Percentiles rank a stretch among this genome's conserved stretches.
Evolutionary conservation across 1,140 invertebrate genomes (phyloP).

Genomic region (Bradynema listronoti): DNA sequence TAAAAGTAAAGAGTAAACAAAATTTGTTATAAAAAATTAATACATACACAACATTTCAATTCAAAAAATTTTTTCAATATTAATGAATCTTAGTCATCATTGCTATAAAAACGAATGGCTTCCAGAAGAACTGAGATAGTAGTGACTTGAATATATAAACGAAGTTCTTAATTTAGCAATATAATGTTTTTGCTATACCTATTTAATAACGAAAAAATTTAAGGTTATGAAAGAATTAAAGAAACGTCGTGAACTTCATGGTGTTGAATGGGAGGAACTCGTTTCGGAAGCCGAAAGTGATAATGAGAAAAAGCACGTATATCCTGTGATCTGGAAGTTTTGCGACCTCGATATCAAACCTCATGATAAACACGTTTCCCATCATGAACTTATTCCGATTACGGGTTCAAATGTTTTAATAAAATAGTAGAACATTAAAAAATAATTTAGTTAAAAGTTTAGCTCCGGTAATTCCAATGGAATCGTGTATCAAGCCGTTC

Average conservation of each 20-base stretch:
- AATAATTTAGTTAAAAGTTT: slow-evolving; percentile 7
- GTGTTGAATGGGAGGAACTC: slow-evolving; percentile 72
- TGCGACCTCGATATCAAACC: slow-evolving; percentile 73
- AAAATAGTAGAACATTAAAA: no score
- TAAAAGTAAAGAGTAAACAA: no score
- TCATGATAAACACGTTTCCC: slow-evolving; percentile 70
- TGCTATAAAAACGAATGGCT: no score
- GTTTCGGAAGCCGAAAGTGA: slow-evolving; percentile 66
- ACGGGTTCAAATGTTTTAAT: slow-evolving; percentile 68
- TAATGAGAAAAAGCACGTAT: slow-evolving; percentile 67
- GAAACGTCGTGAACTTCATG: slow-evolving; percentile 75
- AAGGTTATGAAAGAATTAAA: slow-evolving; percentile 71
- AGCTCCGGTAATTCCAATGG: slow-evolving; percentile 79
- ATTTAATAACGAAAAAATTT: no score
- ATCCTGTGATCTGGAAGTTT: slow-evolving; percentile 89
- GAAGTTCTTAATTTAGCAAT: no score
- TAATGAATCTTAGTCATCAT: no score
- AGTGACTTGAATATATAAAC: no score
- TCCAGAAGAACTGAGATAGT: no score
- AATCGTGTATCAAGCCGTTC: slow-evolving; percentile 91
- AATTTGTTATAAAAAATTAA: no score
- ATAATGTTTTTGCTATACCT: no score
- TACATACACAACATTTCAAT: no score
- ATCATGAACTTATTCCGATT: slow-evolving; percentile 88
- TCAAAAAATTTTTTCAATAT: no score